Base-by-base conservation (phyloP, 2,888 invertebrate species). In the Andrena camellia region DNA sequence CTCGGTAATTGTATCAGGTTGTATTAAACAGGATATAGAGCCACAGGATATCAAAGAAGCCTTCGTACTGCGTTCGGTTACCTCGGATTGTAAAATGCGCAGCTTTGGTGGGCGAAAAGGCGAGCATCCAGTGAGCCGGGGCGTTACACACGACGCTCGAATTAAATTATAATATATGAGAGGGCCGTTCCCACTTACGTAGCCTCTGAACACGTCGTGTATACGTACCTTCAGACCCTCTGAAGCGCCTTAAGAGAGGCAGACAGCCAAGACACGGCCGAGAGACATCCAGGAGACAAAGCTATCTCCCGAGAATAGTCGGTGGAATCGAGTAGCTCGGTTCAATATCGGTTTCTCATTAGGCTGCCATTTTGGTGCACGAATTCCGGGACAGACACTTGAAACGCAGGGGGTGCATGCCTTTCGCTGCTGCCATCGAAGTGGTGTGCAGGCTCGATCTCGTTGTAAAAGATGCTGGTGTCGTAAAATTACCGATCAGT, bases 281-380 rank as follows among this genome's bases (percentile, higher is more conserved):
- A 35, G 79, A 83, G 85, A 68, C 85, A 83, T 79, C 71, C 64
- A 76, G 23, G 75, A 84, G 83, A 89, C 86, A 86, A 90, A 86
- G 86, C 80, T 84, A 88, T 83, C 86, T 80, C 82, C 57, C 29
- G 83, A 81, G 86, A 82, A 79, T 83, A 83, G 76, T 29, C 76
- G 64, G 80, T 67, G 80, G 78, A 86, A 84, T 83, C 71, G 74
- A 80, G 77, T 81, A 68, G 74, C 69, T 73, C 77, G 50, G 78
- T 64, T 29, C 78, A 69, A 86, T 86, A 89, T 89, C 88, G 86
- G 87, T 89, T 89, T 88, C 86, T 86, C 87, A 81, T 87, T 87
- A 86, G 78, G 75, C 73, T 59, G 75, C 77, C 87, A 74, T 85
- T 86, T 82, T 60, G 64, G 26, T 60, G 73, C 59, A 72, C 69